Base-by-base conservation (phyloP, 2,888 invertebrate genomes). In the Tortrix viridana region DNA sequence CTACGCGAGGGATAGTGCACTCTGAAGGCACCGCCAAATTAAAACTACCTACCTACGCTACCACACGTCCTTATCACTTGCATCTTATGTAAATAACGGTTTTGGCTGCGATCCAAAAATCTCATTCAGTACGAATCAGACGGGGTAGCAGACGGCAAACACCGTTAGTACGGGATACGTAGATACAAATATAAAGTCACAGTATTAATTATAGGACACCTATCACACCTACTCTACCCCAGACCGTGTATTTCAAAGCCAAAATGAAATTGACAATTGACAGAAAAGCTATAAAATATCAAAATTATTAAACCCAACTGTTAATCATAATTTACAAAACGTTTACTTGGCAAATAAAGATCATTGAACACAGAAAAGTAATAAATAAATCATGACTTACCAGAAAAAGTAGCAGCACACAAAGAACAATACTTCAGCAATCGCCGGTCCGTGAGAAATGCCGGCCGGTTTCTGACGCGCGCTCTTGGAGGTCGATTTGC, bases 381-480 rank as follows among this genome's bases (percentile, higher is more conserved):
- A 57, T 57, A 52, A 64, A 48, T 52, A 47, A n/a, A 67, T 72
- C 58, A 59, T 54, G 54, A 84, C 88, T 83, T 80, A 88, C 88
- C 83, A 74, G 71, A 71, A 74, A 73, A 60, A 69, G 61, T 74
- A 73, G 73, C 69, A 72, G 71, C 71, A 71, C 73, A 73, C 79
- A 72, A 71, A 77, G 75, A 78, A 81, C 71, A 73, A 68, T 72
- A 80, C 75, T 74, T 75, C 82, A 82, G 82, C 79, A 76, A 76
- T 83, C 73, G 70, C 78, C 82, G 82, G 82, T 82, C 82, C 84
- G 85, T 86, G 85, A 83, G 85, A 88, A 87, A 86, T 81, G 86
- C 88, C 87, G 87, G 86, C 86, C 85, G 85, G 86, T 85, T 79
- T 81, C 80, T 85, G 84, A 80, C 77, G 80, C 77, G 77, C 78